A percentile compares a stretch with the other conserved stretches of the same genome.
These are phyloP conservation scores for Neosilurus hyrtlii DNA, from an alignment of 2,797 vertebrate genomes.

Conservation along the genomic window DNA sequence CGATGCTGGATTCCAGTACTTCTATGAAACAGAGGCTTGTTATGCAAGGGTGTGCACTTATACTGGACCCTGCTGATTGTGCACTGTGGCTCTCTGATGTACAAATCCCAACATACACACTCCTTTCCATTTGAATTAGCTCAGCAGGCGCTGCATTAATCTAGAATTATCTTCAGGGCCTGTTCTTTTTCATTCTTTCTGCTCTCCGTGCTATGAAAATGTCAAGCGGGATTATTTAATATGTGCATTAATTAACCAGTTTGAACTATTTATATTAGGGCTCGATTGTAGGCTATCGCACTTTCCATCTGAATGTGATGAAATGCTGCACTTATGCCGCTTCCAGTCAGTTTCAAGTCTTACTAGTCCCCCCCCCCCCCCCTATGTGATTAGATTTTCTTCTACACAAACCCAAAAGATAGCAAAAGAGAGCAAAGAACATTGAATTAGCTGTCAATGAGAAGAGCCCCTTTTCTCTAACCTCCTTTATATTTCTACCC, in stretches of 20 bases:
- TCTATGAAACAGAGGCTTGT: not conserved
- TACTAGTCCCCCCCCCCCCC: not conserved
- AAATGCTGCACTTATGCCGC: conserved; percentile 17
- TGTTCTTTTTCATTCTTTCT: conserved; percentile 42
- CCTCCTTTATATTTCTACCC: conserved; percentile 26
- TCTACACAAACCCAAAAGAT: conserved; percentile 15
- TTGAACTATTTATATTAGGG: conserved; percentile 52
- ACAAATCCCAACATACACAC: conserved; percentile 19
- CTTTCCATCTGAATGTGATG: conserved; percentile 29
- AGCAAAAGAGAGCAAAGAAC: not conserved
- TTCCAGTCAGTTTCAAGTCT: conserved; percentile 22
- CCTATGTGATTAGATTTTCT: conserved; percentile 20
- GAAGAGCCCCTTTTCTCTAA: conserved; percentile 20
- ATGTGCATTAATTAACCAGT: conserved; percentile 53
- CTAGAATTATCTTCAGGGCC: conserved; percentile 44
- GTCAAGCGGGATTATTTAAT: conserved; percentile 50
- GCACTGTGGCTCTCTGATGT: not conserved
- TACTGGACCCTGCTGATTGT: not conserved
- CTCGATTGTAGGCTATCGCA: conserved; percentile 32
- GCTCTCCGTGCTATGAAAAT: conserved; percentile 45
- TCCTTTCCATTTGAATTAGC: conserved; percentile 36
- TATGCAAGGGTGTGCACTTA: not conserved
- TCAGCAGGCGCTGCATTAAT: conserved; percentile 45
- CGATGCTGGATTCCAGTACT: not conserved
- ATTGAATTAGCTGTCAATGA: conserved; percentile 41